A percentile compares a stretch with the other conserved stretches of the same genome.
These are phyloP conservation scores for Gobius niger DNA, from an alignment of 2,113 vertebrate species.

Conservation along the genomic window DNA sequence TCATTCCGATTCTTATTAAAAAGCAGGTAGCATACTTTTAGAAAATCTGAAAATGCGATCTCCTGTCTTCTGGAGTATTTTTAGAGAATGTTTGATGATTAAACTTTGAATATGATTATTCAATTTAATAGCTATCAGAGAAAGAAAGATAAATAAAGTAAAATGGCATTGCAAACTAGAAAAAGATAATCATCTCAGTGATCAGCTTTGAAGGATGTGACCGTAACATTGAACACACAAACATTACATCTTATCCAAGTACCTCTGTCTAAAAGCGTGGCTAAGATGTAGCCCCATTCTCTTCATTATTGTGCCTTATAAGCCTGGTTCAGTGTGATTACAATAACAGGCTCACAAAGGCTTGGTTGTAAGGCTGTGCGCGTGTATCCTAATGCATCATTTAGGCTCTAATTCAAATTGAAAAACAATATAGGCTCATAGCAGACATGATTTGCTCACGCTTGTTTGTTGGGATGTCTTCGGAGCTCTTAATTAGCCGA, in stretches of 20 bases:
- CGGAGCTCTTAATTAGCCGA: conserved; percentile 59
- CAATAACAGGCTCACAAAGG: conserved; percentile 55
- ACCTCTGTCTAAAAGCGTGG: background rate
- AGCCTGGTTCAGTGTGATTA: conserved; percentile 67
- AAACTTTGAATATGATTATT: too few relatives aligned
- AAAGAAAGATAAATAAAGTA: too few relatives aligned
- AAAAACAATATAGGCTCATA: conserved; percentile 68
- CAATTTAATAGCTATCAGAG: too few relatives aligned
- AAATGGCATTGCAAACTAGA: too few relatives aligned
- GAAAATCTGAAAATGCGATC: too few relatives aligned
- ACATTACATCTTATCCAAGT: background rate
- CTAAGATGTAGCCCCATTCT: conserved; percentile 47
- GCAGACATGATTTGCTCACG: conserved; percentile 64
- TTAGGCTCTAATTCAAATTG: conserved; percentile 73
- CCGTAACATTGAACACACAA: background rate
- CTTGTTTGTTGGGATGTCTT: conserved; percentile 58
- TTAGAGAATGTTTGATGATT: too few relatives aligned
- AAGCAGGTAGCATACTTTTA: too few relatives aligned
- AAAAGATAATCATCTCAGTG: too few relatives aligned
- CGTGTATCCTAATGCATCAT: conserved; percentile 64
- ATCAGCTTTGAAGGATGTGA: too few relatives aligned
- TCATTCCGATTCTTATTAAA: too few relatives aligned
- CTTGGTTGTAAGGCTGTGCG: conserved; percentile 53
- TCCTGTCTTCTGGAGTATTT: too few relatives aligned
- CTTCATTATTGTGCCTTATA: conserved; percentile 46